Conservation (phyloP, 1,140 invertebrate species). For the Ladona fulva region DNA sequence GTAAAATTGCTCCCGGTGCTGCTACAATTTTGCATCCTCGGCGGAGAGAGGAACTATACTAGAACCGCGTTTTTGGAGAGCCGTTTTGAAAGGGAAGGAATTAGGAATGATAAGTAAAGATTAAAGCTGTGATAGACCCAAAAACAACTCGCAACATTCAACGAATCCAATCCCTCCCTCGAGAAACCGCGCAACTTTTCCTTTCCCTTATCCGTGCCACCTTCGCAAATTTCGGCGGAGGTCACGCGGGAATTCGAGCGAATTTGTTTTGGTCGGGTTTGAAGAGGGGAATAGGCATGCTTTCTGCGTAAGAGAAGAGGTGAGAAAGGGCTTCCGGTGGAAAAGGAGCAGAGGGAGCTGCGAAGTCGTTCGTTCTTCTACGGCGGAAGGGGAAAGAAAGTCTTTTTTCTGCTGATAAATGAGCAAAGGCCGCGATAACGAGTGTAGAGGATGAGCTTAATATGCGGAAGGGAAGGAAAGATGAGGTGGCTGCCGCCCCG, state of each 20-base stretch:
- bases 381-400: not conserved
- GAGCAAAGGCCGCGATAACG: not conserved
- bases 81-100: not conserved
- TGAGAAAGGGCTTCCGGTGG: not conserved
- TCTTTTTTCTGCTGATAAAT: not conserved
- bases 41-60: too few relatives aligned
- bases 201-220: not conserved
- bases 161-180: not conserved
- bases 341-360: not conserved
- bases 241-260: not conserved
- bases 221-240: not conserved
- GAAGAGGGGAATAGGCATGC: not conserved
- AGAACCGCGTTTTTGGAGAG: not conserved
- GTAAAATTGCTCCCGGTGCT: not conserved
- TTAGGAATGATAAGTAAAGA: not conserved
- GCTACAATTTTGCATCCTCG: too few relatives aligned
- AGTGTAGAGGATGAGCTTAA: not conserved
- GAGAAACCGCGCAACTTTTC: not conserved
- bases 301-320: not conserved
- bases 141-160: not conserved
- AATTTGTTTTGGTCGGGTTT: slow-evolving; percentile 1
- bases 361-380: not conserved
- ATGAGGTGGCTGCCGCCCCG: not conserved
- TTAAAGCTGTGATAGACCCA: not conserved
- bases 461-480: not conserved